Evolutionary conservation across 1,140 invertebrate species (phyloP).

Genomic region (Mya arenaria): DNA sequence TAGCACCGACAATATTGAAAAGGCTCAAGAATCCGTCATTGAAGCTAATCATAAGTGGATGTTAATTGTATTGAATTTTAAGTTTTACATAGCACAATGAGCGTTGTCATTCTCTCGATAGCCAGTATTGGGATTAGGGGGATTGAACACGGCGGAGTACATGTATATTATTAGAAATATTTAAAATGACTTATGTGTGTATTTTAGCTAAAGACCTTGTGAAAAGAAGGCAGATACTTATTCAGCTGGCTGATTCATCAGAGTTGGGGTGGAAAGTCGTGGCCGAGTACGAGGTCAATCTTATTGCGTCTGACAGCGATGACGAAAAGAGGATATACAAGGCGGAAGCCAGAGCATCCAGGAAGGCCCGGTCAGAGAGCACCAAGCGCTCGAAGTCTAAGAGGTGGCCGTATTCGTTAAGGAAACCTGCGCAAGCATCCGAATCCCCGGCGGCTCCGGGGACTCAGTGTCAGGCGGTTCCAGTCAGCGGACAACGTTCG

Average conservation of each 20-base stretch:
- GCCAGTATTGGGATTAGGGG: background rate
- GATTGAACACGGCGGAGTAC: background rate
- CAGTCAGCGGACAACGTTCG: background rate
- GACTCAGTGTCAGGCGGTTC: no score
- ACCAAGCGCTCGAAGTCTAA: background rate
- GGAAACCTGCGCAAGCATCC: background rate
- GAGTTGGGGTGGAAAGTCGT: background rate
- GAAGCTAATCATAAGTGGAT: background rate
- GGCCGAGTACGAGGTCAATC: background rate
- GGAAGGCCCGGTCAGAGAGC: background rate
- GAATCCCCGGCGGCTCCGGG: background rate
- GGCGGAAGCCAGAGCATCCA: background rate
- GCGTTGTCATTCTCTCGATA: background rate
- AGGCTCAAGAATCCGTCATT: background rate
- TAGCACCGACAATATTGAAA: background rate
- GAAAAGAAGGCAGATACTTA: slow-evolving; percentile 2
- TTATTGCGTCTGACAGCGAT: background rate
- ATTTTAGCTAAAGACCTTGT: background rate
- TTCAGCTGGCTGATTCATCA: background rate
- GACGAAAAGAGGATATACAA: slow-evolving; percentile 4
- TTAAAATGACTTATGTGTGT: background rate
- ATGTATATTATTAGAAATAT: background rate
- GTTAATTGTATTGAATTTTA: background rate
- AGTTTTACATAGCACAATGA: background rate
- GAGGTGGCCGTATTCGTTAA: background rate